These are phyloP conservation scores for Pyrocephalus nanus DNA, from an alignment of 2,797 vertebrate genomes.

Conservation along the genomic window DNA sequence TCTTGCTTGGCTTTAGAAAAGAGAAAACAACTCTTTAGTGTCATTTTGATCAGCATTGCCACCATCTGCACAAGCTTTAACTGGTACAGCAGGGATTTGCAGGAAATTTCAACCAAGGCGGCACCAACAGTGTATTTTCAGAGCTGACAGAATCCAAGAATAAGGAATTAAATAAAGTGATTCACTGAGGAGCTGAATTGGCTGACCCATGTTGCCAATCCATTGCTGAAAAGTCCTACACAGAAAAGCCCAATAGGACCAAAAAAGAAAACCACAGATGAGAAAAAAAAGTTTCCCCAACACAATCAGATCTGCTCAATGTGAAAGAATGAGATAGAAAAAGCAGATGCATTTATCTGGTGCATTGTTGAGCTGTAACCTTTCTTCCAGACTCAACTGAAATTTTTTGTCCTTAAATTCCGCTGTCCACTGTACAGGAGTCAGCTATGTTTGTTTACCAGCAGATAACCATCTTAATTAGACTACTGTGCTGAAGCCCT, in stretches of 20 bases:
- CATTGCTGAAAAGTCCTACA: background rate
- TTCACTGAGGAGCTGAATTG: background rate
- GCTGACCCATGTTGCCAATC: background rate
- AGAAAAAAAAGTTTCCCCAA: background rate
- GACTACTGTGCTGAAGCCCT: constrained; percentile 52
- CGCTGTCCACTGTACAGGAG: background rate
- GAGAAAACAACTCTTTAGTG: constrained; percentile 5
- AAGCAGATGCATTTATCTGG: constrained; percentile 2
- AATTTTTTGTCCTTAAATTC: constrained; percentile 41
- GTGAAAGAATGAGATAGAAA: background rate
- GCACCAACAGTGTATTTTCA: background rate
- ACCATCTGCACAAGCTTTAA: constrained; percentile 36
- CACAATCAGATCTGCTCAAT: background rate
- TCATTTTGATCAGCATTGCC: constrained; percentile 36
- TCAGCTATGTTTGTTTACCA: constrained; percentile 64
- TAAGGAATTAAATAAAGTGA: constrained; percentile 18
- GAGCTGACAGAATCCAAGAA: background rate
- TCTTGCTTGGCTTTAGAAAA: constrained; percentile 23
- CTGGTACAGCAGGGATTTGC: background rate
- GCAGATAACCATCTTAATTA: constrained; percentile 75
- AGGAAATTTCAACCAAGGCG: background rate
- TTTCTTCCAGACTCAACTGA: constrained; percentile 32
- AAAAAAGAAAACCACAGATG: background rate
- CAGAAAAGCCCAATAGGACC: background rate
- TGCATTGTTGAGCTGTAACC: background rate